Conservation (phyloP, 2,888 invertebrate species). For the Pristionchus arcanus region DNA sequence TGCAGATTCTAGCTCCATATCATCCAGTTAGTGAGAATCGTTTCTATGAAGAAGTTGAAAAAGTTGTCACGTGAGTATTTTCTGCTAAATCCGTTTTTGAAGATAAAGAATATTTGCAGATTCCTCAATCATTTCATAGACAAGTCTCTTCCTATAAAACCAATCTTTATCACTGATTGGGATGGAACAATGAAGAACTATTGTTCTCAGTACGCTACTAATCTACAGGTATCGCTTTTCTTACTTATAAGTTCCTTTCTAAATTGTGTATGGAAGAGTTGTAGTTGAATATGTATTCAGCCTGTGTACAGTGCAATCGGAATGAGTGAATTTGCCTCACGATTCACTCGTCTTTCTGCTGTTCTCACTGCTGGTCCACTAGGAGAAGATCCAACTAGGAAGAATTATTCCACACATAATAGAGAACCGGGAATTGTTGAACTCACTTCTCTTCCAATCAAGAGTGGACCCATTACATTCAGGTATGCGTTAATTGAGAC, state of each 20-base stretch:
- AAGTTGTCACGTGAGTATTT: conserved; percentile 59
- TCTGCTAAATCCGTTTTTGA: conserved; percentile 44
- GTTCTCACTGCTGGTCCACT: conserved; percentile 78
- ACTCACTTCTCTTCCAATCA: conserved; percentile 76
- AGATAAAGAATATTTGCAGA: conserved; percentile 55
- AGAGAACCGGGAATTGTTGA: conserved; percentile 78
- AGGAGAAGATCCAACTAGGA: background rate
- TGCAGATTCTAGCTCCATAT: conserved; percentile 65
- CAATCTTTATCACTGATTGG: conserved; percentile 78
- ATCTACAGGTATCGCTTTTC: conserved; percentile 69
- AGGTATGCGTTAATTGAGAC: conserved; percentile 54
- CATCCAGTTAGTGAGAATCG: conserved; percentile 62
- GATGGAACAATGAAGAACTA: conserved; percentile 80
- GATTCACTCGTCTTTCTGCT: conserved; percentile 73
- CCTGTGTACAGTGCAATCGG: conserved; percentile 78
- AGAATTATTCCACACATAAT: conserved; percentile 43
- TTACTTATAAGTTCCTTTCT: background rate
- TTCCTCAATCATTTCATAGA: conserved; percentile 68
- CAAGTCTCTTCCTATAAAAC: conserved; percentile 59
- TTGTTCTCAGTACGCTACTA: conserved; percentile 78
- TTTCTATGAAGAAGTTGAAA: conserved; percentile 64
- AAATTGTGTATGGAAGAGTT: background rate
- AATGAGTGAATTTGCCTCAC: conserved; percentile 72
- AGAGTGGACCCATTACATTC: conserved; percentile 75
- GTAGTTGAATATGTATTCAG: conserved; percentile 60